Evolutionary conservation across 1,140 invertebrate species (phyloP).

Genomic region (Caerostris darwini): DNA sequence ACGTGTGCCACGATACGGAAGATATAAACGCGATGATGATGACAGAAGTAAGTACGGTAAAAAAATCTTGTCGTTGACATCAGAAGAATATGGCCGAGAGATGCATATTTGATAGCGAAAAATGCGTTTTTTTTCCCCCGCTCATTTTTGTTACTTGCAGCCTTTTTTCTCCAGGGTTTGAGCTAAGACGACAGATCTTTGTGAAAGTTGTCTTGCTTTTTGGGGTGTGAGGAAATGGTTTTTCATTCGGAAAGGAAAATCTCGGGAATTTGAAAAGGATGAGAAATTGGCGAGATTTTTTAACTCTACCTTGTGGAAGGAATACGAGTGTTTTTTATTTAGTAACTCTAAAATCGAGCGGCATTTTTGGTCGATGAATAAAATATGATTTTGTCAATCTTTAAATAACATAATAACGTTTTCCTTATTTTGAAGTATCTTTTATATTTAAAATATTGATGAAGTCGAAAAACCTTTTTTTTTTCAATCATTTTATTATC

Average conservation of each 20-base stretch:
- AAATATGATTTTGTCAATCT: no score
- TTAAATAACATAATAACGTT: no score
- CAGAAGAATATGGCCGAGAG: constrained; percentile 53
- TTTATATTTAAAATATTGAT: no score
- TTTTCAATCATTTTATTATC: no score
- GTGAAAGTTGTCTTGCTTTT: constrained; percentile 25
- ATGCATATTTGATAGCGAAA: constrained; percentile 75
- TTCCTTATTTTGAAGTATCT: no score
- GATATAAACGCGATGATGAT: constrained; percentile 63
- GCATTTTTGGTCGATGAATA: background rate
- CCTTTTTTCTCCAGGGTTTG: background rate
- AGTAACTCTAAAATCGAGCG: background rate
- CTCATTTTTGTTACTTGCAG: constrained; percentile 25
- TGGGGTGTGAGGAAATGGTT: constrained; percentile 25
- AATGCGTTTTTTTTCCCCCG: constrained; percentile 13
- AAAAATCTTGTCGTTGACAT: constrained; percentile 61
- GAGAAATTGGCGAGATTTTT: constrained; percentile 50
- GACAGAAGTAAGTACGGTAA: constrained; percentile 42
- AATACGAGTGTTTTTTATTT: background rate
- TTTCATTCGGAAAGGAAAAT: constrained; percentile 51
- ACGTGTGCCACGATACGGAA: constrained; percentile 43
- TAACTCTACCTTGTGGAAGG: background rate
- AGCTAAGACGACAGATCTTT: background rate
- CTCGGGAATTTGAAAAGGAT: constrained; percentile 2
- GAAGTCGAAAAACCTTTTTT: no score